phyloP scores from a whole-genome alignment of 2,113 vertebrate species.

The Oreotrochilus melanogaster region DNA sequence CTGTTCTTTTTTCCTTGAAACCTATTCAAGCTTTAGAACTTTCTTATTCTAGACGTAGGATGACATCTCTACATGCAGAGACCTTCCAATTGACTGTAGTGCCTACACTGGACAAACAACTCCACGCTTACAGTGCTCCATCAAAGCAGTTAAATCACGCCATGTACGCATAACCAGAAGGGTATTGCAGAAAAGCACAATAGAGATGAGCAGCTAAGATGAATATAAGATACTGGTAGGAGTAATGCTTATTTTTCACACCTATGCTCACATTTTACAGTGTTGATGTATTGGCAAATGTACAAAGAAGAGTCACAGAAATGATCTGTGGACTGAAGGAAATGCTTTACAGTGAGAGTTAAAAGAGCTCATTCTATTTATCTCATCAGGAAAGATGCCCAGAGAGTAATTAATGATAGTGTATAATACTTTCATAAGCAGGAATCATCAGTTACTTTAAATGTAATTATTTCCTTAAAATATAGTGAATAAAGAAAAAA shows the following conservation, averaged over 20 bases:
- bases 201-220: neutral
- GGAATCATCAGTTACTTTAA: neutral
- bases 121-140: neutral
- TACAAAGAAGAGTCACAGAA: neutral
- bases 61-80: neutral
- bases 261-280: neutral
- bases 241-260: neutral
- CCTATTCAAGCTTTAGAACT: neutral
- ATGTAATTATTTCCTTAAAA: neutral
- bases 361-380: neutral
- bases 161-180: neutral
- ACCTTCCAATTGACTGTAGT: neutral
- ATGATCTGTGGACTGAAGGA: neutral
- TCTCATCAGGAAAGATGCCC: neutral
- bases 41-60: neutral
- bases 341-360: neutral
- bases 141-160: neutral
- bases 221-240: neutral
- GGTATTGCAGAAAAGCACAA: neutral
- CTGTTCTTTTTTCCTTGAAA: neutral
- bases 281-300: neutral
- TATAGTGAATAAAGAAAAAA: neutral
- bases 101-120: neutral
- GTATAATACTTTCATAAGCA: neutral
- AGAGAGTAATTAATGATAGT: constrained; percentile 1